A percentile compares a stretch with the other conserved stretches of the same genome.
Conservation (phyloP, 1,140 invertebrate species). For the Globodera ellingtonae region DNA sequence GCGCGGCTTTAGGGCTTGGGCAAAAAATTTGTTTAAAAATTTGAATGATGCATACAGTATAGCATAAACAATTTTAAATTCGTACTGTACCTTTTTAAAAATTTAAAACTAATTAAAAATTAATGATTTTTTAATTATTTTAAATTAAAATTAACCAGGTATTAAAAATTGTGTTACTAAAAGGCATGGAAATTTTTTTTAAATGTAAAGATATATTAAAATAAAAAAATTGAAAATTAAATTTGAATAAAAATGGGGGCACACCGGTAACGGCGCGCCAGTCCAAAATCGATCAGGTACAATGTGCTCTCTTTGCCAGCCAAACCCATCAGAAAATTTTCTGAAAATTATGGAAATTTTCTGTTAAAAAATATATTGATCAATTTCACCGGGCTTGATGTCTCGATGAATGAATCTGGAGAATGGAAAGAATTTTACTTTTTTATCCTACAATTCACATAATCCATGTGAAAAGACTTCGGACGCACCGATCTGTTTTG, state of each 20-base stretch:
- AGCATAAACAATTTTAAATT: no score
- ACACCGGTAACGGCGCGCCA: conserved; percentile 50
- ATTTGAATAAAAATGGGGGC: no score
- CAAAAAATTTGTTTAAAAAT: background rate
- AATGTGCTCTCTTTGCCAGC: conserved; percentile 45
- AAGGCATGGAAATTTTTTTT: background rate
- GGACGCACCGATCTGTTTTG: no score
- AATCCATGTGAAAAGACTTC: no score
- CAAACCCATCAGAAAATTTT: conserved; percentile 53
- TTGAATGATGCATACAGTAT: no score
- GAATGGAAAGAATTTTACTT: background rate
- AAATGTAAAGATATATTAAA: background rate
- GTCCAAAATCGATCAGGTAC: conserved; percentile 56
- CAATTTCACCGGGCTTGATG: conserved; percentile 40
- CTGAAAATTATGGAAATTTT: conserved; percentile 1
- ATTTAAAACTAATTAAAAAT: background rate
- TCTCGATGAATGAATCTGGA: conserved; percentile 85
- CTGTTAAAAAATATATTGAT: background rate
- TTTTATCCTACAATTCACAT: no score
- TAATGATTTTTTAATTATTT: no score
- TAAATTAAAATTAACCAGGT: no score
- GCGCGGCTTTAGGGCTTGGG: no score
- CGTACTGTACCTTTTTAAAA: conserved; percentile 1
- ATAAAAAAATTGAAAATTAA: no score
- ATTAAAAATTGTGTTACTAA: no score